Conservation (phyloP, 2,113 vertebrate species). For the Grammomys dolichurus region DNA sequence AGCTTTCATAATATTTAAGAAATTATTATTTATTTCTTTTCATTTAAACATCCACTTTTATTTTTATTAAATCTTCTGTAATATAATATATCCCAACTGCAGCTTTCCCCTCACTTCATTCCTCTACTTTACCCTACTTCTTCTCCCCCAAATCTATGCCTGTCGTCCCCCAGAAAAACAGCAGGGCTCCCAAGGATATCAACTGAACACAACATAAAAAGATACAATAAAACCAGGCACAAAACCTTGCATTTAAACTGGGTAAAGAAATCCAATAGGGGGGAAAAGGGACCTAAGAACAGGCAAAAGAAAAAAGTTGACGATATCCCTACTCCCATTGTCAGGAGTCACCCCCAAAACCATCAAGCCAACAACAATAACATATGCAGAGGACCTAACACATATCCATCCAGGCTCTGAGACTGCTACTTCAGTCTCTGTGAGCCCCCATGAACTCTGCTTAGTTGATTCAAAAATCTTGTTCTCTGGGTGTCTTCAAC, state of each 20-base stretch:
- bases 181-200: background rate
- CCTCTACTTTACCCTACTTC: background rate
- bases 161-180: background rate
- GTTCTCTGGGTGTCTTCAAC: background rate
- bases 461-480: background rate
- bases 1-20: conserved; percentile 34
- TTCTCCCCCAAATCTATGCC: background rate
- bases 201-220: background rate
- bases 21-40: conserved; percentile 58
- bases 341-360: background rate
- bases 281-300: background rate
- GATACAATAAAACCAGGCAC: background rate
- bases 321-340: background rate
- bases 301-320: background rate
- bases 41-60: background rate
- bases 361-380: background rate
- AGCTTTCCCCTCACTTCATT: background rate
- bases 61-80: background rate
- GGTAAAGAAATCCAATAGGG: background rate
- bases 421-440: background rate
- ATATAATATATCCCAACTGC: background rate
- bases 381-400: background rate
- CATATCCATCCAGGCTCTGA: background rate
- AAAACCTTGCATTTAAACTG: background rate
- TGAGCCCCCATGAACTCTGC: background rate